Evolutionary conservation across 2,797 vertebrate genomes (phyloP).

Genomic region (Knipowitschia caucasica): DNA sequence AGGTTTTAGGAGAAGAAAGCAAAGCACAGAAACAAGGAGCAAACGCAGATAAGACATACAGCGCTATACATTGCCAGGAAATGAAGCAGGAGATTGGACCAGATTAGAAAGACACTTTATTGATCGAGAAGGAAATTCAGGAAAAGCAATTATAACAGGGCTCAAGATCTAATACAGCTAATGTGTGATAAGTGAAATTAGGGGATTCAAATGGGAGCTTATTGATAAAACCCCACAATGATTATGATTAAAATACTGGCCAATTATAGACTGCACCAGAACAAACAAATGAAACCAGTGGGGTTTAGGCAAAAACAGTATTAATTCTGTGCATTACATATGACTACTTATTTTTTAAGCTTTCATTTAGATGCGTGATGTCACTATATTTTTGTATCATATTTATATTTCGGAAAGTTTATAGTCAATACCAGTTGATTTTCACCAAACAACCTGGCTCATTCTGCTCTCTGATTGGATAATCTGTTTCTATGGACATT

Average conservation of each 20-base stretch:
- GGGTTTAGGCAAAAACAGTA: too few species aligned
- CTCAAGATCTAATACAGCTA: not conserved
- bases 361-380: too few species aligned
- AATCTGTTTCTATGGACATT: too few species aligned
- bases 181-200: not conserved
- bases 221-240: not conserved
- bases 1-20: conserved; percentile 24
- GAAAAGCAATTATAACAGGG: not conserved
- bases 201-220: not conserved
- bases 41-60: not conserved
- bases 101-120: not conserved
- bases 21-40: conserved; percentile 8
- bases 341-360: too few species aligned
- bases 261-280: not conserved
- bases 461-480: too few species aligned
- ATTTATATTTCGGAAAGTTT: too few species aligned
- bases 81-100: not conserved
- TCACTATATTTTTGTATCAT: too few species aligned
- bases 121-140: not conserved
- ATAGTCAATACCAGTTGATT: too few species aligned
- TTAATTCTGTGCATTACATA: too few species aligned
- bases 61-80: not conserved
- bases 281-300: too few species aligned
- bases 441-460: too few species aligned
- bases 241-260: not conserved